Evolutionary conservation across 2,888 invertebrate species (phyloP).

Genomic region (Mythimna impura): DNA sequence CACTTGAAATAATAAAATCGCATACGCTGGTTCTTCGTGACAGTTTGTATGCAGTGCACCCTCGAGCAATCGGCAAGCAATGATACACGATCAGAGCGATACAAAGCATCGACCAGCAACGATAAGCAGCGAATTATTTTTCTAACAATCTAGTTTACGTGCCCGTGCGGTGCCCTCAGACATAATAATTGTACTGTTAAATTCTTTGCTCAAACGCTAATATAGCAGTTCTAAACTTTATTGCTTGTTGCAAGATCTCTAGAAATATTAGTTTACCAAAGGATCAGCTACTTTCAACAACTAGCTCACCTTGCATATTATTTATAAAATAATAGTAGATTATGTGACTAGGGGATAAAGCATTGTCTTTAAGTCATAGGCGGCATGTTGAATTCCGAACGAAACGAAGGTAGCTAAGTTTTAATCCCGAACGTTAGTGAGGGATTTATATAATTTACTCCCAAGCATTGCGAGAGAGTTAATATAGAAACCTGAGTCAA

Average conservation of each 20-base stretch:
- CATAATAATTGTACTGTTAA: not conserved
- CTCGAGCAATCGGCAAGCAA: conserved; percentile 25
- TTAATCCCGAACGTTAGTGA: too few species aligned
- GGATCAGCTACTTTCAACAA: not conserved
- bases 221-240: not conserved
- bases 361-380: too few species aligned
- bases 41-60: conserved; percentile 33
- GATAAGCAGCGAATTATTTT: conserved; percentile 32
- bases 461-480: too few species aligned
- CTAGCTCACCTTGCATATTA: conserved; percentile 22
- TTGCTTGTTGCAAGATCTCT: not conserved
- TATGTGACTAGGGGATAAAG: too few species aligned
- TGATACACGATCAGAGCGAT: conserved; percentile 42
- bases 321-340: conserved; percentile 16
- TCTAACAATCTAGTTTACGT: conserved; percentile 14
- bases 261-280: conserved; percentile 10
- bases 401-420: too few species aligned
- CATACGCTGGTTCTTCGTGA: conserved; percentile 32
- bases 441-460: too few species aligned
- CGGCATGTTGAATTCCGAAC: too few species aligned
- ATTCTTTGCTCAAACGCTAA: not conserved
- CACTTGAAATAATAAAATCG: conserved; percentile 48
- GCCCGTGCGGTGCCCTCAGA: conserved; percentile 29
- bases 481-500: too few species aligned
- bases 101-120: conserved; percentile 22